phyloP scores from a whole-genome alignment of 2,113 vertebrate species.

The Trematomus loennbergii region DNA sequence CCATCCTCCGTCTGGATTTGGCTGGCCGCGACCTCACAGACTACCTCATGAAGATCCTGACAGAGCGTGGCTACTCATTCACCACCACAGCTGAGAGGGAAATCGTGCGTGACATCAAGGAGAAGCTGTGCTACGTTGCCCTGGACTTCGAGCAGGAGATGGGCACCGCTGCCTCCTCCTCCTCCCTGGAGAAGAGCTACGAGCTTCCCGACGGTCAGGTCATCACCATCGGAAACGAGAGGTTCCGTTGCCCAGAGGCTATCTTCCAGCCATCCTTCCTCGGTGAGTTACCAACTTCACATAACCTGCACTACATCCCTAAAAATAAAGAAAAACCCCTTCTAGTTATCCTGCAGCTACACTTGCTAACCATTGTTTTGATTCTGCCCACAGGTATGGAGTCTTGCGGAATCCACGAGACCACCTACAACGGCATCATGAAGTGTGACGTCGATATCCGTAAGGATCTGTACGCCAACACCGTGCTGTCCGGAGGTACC shows the following conservation, averaged over 20 bases:
- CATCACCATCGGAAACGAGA: slow-evolving; percentile 99
- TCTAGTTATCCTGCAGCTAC: too few species aligned
- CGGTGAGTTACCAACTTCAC: slow-evolving; percentile 81
- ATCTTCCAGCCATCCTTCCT: slow-evolving; percentile 99
- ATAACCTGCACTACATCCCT: not conserved
- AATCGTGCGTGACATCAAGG: slow-evolving; percentile 99
- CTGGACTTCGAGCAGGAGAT: slow-evolving; percentile 99
- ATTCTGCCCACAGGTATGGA: slow-evolving; percentile 90
- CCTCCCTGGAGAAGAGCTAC: slow-evolving; percentile 99
- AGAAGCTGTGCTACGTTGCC: slow-evolving; percentile 98
- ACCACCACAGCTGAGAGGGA: slow-evolving; percentile 98
- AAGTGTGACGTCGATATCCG: slow-evolving; percentile 99
- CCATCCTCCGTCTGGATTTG: slow-evolving; percentile 99
- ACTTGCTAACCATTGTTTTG: not conserved
- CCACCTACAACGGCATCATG: slow-evolving; percentile 99
- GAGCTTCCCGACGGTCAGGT: slow-evolving; percentile 98
- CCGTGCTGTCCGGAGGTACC: slow-evolving; percentile 98
- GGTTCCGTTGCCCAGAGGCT: slow-evolving; percentile 98
- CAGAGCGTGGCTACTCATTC: slow-evolving; percentile 98
- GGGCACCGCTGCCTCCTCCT: slow-evolving; percentile 95
- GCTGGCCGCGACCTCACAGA: slow-evolving; percentile 99
- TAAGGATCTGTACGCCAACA: slow-evolving; percentile 99
- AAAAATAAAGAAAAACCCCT: too few species aligned
- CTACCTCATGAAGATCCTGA: slow-evolving; percentile 99
- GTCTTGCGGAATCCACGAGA: slow-evolving; percentile 98